phyloP scores from a whole-genome alignment of 2,888 invertebrate species.

The Cerastis rubricosa region DNA sequence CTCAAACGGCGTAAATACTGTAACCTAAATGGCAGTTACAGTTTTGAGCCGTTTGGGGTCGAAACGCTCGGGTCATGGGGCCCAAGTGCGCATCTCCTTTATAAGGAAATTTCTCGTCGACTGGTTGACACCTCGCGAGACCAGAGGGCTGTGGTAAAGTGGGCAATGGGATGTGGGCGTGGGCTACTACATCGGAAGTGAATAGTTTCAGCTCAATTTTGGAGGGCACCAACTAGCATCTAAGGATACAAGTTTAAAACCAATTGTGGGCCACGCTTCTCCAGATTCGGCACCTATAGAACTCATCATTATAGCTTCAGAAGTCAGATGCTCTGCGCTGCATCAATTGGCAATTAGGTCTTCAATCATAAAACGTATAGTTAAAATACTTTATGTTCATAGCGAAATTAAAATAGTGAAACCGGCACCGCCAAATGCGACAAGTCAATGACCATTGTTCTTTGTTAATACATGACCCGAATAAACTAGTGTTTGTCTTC shows the following conservation, averaged over 20 bases:
- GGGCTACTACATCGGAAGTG: neutral
- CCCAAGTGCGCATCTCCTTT: too few species aligned
- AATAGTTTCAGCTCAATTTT: neutral
- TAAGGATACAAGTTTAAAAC: neutral
- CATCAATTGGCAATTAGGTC: constrained; percentile 40
- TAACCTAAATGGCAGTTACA: too few species aligned
- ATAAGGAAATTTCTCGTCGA: too few species aligned
- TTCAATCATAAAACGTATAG: constrained; percentile 39
- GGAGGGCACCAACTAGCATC: neutral
- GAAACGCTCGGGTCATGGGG: too few species aligned
- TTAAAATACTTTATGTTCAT: constrained; percentile 25
- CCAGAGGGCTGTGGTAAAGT: too few species aligned
- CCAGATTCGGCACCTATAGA: neutral
- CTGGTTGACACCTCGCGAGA: too few species aligned
- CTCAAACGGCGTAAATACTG: too few species aligned
- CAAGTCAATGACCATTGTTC: constrained; percentile 60
- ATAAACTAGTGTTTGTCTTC: constrained; percentile 43
- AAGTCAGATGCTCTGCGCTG: neutral
- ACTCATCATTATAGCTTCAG: neutral
- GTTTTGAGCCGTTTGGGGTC: too few species aligned
- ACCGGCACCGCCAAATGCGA: constrained; percentile 47
- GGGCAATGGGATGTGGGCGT: neutral
- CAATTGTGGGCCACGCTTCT: neutral
- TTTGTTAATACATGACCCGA: constrained; percentile 54
- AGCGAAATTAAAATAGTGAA: constrained; percentile 49